A percentile compares a stretch with the other conserved stretches of the same genome.
Conservation (phyloP, 1,140 invertebrate species). For the Cotesia vestalis region DNA sequence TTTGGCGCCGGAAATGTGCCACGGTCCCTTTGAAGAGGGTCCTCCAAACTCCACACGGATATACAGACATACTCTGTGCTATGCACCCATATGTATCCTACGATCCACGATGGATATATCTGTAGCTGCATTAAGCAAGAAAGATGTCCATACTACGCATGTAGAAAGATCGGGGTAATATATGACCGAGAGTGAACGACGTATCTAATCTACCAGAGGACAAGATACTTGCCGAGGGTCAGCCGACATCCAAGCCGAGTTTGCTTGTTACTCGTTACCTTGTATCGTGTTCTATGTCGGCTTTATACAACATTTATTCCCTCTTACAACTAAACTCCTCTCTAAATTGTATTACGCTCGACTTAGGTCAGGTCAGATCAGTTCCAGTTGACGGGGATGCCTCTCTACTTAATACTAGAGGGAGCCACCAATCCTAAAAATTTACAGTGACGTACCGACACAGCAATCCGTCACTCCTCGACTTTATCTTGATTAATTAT, state of each 20-base stretch:
- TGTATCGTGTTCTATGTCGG: too few relatives aligned
- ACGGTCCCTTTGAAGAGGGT: slow-evolving; percentile 31
- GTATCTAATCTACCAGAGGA: slow-evolving; percentile 66
- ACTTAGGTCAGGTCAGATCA: too few relatives aligned
- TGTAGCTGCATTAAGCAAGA: background rate
- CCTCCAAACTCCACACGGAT: slow-evolving; percentile 39
- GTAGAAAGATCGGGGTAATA: slow-evolving; percentile 48
- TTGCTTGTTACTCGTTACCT: background rate
- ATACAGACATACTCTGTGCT: background rate
- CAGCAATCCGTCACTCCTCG: slow-evolving; percentile 39
- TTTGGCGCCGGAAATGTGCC: background rate
- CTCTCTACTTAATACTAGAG: background rate
- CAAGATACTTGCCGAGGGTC: slow-evolving; percentile 38
- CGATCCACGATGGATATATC: background rate
- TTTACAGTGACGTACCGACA: slow-evolving; percentile 39
- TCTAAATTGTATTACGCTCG: background rate
- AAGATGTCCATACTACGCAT: background rate
- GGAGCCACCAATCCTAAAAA: slow-evolving; percentile 36
- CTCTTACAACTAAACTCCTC: background rate
- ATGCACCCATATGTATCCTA: background rate
- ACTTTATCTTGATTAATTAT: slow-evolving; percentile 45
- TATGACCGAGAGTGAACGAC: slow-evolving; percentile 60
- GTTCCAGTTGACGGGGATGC: background rate
- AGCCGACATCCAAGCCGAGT: slow-evolving; percentile 16
- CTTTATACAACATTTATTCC: too few relatives aligned